Base-by-base conservation (phyloP, 2,888 invertebrate genomes). In the Nemurella pictetii region DNA sequence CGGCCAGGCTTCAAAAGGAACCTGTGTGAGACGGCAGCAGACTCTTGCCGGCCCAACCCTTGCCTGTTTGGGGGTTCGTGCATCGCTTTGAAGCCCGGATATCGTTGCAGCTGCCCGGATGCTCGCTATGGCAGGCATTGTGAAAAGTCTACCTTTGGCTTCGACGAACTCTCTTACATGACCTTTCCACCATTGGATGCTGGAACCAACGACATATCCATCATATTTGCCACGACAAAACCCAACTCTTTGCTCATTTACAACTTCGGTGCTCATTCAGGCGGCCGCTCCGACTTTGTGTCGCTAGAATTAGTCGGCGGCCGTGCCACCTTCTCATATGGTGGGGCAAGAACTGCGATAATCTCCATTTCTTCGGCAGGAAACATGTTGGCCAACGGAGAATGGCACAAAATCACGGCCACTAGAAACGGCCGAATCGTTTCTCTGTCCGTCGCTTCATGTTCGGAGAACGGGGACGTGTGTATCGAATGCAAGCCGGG, bases 41-140 rank as follows among this genome's bases (percentile, higher is more conserved):
- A 98, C 89, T 96, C 96, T 0, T 99, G 98, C 89, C 92, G 97
- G 86, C 96, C 97, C 0, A 97, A 98, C 90, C 98, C 98, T n/a
- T 98, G 98, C 88, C 91, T 96, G 86, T 93, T 97, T 89, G 97
- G 97, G 30, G 98, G 98, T 35, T 92, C 96, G 78, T 98, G 98
- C 89, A 94, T 97, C 25, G 95, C 95, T 86, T 91, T 96, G n/a
- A 96, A 96, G 89, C 96, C 97, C 7, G 97, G 97, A 55, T 98
- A 96, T 89, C 89, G 89, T 28, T 95, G 95, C 88, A 95, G 95
- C 87, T 99, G 99, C 89, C 94, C 94, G 0, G 95, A 96, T 88
- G 97, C 97, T 15, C 93, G 96, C 36, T 97, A 97, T 89, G 99
- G 98, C 9, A 93, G 95, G 73, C 96, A 96, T 88, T 99, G 98